Evolutionary conservation across 2,888 invertebrate genomes (phyloP).

Genomic region (Dorcus hopei): DNA sequence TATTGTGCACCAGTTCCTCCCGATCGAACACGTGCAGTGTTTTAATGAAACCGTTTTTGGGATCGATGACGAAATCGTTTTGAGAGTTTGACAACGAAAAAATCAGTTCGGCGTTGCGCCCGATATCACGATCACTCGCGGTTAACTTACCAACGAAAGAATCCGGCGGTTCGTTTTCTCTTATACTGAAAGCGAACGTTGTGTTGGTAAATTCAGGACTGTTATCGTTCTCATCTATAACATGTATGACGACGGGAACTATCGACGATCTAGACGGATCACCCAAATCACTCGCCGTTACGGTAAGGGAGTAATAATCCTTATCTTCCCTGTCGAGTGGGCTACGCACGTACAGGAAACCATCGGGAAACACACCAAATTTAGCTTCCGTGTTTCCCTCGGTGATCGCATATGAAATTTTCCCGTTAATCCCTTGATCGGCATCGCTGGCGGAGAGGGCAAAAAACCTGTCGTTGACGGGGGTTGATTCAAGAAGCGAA

Average conservation of each 20-base stretch:
- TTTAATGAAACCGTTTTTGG: conserved; percentile 86
- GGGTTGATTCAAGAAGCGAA: conserved; percentile 83
- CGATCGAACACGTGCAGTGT: conserved; percentile 85
- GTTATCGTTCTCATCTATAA: conserved; percentile 96
- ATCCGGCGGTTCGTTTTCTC: conserved; percentile 84
- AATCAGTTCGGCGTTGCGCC: conserved; percentile 85
- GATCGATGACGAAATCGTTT: conserved; percentile 82
- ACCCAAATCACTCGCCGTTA: conserved; percentile 81
- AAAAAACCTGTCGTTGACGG: conserved; percentile 88
- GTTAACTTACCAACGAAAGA: conserved; percentile 89
- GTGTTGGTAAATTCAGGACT: conserved; percentile 87
- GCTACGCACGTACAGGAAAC: conserved; percentile 83
- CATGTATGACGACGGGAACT: conserved; percentile 88
- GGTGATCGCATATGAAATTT: conserved; percentile 75
- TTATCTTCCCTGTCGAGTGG: conserved; percentile 83
- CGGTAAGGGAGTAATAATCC: conserved; percentile 86
- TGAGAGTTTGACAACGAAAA: conserved; percentile 74
- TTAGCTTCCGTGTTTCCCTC: conserved; percentile 83
- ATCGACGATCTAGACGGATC: conserved; percentile 74
- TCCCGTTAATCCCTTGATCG: conserved; percentile 78
- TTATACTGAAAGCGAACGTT: conserved; percentile 85
- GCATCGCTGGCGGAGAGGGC: conserved; percentile 85
- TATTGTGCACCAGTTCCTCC: conserved; percentile 74
- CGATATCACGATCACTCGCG: conserved; percentile 87
- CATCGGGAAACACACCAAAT: conserved; percentile 95